Evolutionary conservation across 2,888 invertebrate genomes (phyloP).

Genomic region (Bruchidius siliquastri): DNA sequence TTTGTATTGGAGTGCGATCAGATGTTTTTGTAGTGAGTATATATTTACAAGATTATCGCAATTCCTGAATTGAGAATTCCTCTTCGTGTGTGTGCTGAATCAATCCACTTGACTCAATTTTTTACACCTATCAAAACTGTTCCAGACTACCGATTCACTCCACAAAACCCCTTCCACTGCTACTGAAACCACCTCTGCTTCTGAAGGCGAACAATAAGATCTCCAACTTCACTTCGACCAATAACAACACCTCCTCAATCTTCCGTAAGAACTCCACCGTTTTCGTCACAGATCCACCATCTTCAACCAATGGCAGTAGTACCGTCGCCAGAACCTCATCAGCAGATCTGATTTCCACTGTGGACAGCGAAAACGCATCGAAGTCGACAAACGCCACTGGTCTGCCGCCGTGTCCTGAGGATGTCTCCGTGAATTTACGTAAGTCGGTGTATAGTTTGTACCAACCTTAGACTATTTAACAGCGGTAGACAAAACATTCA

Average conservation of each 20-base stretch:
- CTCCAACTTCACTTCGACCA: conserved; percentile 9
- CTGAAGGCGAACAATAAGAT: conserved; percentile 7
- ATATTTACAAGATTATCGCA: too few species aligned
- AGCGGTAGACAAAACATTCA: too few species aligned
- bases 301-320: conserved; percentile 12
- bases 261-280: conserved; percentile 14
- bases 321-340: conserved; percentile 2
- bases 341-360: conserved; percentile 17
- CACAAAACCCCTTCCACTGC: conserved; percentile 11
- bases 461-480: too few species aligned
- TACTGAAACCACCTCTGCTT: conserved; percentile 20
- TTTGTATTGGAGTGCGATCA: too few species aligned
- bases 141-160: conserved; percentile 11
- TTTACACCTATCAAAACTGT: background rate
- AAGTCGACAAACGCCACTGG: conserved; percentile 26
- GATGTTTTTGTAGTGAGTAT: too few species aligned
- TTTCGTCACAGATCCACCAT: conserved; percentile 25
- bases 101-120: background rate
- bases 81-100: too few species aligned
- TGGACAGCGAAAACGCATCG: conserved; percentile 19
- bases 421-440: conserved; percentile 62
- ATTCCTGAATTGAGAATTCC: too few species aligned
- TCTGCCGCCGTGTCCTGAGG: conserved; percentile 54
- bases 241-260: conserved; percentile 19
- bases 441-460: too few species aligned